phyloP scores from a whole-genome alignment of 2,888 invertebrate species.

The Hemicrepidius hirtus region DNA sequence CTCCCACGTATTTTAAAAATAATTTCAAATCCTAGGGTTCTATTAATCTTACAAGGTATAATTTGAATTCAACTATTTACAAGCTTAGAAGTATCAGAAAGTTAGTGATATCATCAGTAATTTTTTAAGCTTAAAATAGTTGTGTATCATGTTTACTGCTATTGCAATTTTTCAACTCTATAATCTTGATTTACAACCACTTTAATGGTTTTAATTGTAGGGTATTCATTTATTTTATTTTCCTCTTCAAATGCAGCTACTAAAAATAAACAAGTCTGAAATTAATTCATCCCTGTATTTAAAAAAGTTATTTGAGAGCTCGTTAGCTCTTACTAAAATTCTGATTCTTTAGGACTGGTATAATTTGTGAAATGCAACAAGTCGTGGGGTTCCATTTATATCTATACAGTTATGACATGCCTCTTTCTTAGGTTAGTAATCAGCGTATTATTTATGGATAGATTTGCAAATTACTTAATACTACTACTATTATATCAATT shows the following conservation, averaged over 20 bases:
- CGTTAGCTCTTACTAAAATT: conserved; percentile 10
- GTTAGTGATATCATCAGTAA: background rate
- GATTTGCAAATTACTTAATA: conserved; percentile 26
- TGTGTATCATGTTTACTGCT: conserved; percentile 8
- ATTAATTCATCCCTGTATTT: background rate
- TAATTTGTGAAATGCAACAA: conserved; percentile 23
- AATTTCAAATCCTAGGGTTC: too few species aligned
- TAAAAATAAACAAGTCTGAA: background rate
- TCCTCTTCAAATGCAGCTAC: background rate
- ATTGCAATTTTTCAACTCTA: background rate
- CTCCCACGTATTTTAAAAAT: too few species aligned
- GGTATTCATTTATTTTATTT: background rate
- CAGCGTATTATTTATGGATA: conserved; percentile 15
- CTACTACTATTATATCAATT: background rate
- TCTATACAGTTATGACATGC: conserved; percentile 19
- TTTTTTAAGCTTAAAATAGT: background rate
- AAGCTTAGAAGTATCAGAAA: too few species aligned
- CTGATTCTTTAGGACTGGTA: background rate
- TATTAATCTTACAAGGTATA: too few species aligned
- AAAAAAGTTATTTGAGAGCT: background rate
- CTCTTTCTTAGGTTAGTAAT: background rate
- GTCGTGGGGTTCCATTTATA: conserved; percentile 22
- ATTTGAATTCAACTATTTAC: too few species aligned
- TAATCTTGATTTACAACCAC: background rate
- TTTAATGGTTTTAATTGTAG: conserved; percentile 1